phyloP scores from a whole-genome alignment of 2,888 invertebrate species.

The Myathropa florea region DNA sequence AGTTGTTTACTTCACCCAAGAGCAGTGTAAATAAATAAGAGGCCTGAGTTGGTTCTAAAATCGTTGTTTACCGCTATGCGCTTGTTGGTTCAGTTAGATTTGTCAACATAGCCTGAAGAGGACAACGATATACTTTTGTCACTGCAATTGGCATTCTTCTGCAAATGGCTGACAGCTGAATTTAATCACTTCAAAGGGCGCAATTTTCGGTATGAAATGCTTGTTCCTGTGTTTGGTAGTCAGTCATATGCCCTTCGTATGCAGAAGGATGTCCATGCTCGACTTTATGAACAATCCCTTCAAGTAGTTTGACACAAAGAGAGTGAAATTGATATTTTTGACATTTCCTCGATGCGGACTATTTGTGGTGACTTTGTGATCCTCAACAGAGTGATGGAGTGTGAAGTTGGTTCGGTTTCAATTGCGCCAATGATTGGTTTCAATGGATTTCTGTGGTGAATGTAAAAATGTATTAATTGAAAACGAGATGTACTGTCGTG shows the following conservation, averaged over 20 bases:
- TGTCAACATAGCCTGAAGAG: no score
- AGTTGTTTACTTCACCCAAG: not conserved
- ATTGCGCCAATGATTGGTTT: no score
- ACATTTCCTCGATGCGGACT: no score
- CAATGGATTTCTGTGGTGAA: no score
- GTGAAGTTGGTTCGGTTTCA: no score
- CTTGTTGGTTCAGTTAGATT: not conserved
- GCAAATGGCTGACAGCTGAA: conserved; percentile 72
- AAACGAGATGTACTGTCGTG: no score
- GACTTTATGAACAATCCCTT: no score
- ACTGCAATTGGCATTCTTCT: conserved; percentile 17
- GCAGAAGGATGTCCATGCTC: conserved; percentile 81
- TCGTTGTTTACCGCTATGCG: not conserved
- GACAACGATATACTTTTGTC: no score
- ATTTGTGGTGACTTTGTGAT: no score
- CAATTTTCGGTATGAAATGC: conserved; percentile 73
- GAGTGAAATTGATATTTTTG: not conserved
- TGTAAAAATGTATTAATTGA: no score
- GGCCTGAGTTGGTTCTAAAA: not conserved
- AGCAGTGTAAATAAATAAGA: conserved; percentile 4
- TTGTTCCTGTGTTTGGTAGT: conserved; percentile 74
- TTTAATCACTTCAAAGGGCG: conserved; percentile 73
- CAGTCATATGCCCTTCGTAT: conserved; percentile 71
- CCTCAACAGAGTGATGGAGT: no score
- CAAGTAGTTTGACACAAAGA: no score